phyloP scores from a whole-genome alignment of 2,888 invertebrate species.

The Leucoma salicis region DNA sequence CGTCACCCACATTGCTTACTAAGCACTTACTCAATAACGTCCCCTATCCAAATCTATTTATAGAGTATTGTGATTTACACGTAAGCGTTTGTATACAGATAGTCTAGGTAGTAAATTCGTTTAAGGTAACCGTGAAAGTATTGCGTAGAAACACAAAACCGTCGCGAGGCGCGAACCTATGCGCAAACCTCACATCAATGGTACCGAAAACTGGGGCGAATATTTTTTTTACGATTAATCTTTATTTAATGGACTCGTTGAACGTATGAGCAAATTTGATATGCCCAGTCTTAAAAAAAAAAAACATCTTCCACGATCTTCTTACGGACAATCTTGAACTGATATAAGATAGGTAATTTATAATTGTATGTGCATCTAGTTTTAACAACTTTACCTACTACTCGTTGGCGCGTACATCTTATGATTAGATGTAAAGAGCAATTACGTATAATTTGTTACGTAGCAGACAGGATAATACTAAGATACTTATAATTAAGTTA shows the following conservation, averaged over 20 bases:
- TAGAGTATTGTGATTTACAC: slow-evolving; percentile 17
- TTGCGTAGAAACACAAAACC: slow-evolving; percentile 52
- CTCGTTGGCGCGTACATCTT: too few relatives aligned
- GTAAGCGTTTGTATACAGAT: slow-evolving; percentile 7
- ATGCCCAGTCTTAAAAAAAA: too few relatives aligned
- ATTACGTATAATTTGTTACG: too few relatives aligned
- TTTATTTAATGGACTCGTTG: slow-evolving; percentile 9
- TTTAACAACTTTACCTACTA: too few relatives aligned
- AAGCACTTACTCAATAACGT: slow-evolving; percentile 29
- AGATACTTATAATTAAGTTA: too few relatives aligned
- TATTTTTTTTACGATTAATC: slow-evolving; percentile 31
- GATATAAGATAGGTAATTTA: too few relatives aligned
- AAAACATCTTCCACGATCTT: too few relatives aligned
- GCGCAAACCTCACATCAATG: slow-evolving; percentile 72
- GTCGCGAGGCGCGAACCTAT: slow-evolving; percentile 75
- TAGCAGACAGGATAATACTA: too few relatives aligned
- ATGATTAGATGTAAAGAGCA: too few relatives aligned
- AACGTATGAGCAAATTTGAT: not conserved
- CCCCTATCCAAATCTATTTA: slow-evolving; percentile 11
- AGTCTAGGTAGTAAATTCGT: slow-evolving; percentile 15
- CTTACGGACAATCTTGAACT: too few relatives aligned
- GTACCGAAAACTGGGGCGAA: slow-evolving; percentile 56
- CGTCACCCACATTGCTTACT: slow-evolving; percentile 39
- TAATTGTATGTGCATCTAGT: too few relatives aligned
- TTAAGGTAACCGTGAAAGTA: slow-evolving; percentile 44